Evolutionary conservation across 2,113 vertebrate genomes (phyloP).

Genomic region (Cololabis saira): DNA sequence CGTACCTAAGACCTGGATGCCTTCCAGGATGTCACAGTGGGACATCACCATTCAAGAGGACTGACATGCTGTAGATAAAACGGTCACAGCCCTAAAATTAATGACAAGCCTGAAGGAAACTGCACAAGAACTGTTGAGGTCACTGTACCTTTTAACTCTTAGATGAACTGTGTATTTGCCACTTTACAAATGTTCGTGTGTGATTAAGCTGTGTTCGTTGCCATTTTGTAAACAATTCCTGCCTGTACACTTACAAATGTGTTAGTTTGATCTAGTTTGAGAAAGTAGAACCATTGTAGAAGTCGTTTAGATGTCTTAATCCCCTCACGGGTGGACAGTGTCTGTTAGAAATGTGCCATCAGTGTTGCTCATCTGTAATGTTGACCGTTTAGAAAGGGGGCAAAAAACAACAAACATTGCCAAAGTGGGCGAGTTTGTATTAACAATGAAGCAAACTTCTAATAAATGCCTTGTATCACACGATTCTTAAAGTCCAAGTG

Average conservation of each 20-base stretch:
- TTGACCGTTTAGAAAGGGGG: conserved; percentile 28
- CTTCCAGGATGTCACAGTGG: conserved; percentile 6
- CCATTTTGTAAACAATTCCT: conserved; percentile 7
- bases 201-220: conserved; percentile 24
- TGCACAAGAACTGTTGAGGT: conserved; percentile 38
- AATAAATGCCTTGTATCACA: background rate
- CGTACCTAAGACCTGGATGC: background rate
- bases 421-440: conserved; percentile 35
- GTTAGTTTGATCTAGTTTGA: conserved; percentile 38
- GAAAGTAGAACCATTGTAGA: conserved; percentile 35
- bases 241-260: conserved; percentile 5
- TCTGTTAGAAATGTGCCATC: conserved; percentile 62
- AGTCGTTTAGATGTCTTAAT: conserved; percentile 19
- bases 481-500: too few relatives aligned
- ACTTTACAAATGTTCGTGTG: conserved; percentile 17
- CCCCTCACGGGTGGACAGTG: conserved; percentile 21
- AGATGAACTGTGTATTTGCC: conserved; percentile 41
- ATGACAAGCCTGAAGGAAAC: conserved; percentile 24
- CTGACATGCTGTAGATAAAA: conserved; percentile 11
- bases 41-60: background rate
- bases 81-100: background rate
- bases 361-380: conserved; percentile 25
- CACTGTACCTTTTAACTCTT: conserved; percentile 41
- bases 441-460: conserved; percentile 19
- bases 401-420: conserved; percentile 18